These are phyloP conservation scores for Ceyx margarethae DNA, from an alignment of 2,113 vertebrate species.

Conservation along the genomic window DNA sequence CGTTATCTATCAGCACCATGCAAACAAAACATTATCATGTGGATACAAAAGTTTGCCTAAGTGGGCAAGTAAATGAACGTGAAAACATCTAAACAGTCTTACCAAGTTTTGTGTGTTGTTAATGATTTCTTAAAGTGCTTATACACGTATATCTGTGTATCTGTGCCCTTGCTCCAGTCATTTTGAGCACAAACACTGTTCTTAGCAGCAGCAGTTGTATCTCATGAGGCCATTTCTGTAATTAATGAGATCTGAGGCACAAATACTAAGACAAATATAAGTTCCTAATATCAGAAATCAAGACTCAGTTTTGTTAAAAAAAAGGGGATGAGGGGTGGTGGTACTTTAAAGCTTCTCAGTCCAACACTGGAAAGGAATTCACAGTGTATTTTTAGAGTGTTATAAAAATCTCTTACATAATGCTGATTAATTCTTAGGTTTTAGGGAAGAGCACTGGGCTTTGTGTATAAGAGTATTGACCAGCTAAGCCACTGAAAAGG, in stretches of 20 bases:
- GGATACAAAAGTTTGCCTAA: neutral
- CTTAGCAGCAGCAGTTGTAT: slow-evolving; percentile 60
- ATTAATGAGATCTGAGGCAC: slow-evolving; percentile 72
- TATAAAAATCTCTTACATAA: slow-evolving; percentile 62
- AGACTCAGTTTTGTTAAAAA: slow-evolving; percentile 55
- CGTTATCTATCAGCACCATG: neutral
- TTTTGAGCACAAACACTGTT: slow-evolving; percentile 62
- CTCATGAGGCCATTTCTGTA: slow-evolving; percentile 65
- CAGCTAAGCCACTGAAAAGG: slow-evolving; percentile 49
- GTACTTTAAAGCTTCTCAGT: slow-evolving; percentile 58
- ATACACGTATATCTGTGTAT: neutral
- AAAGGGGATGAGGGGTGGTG: slow-evolving; percentile 8
- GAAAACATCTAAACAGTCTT: neutral
- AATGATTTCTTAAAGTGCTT: neutral
- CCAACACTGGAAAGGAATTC: slow-evolving; percentile 55
- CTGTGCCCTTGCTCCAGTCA: slow-evolving; percentile 57
- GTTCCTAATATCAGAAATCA: slow-evolving; percentile 48
- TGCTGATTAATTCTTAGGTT: slow-evolving; percentile 66
- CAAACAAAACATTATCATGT: neutral
- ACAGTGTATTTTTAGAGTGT: slow-evolving; percentile 58
- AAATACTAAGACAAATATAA: slow-evolving; percentile 51
- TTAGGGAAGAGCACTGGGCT: slow-evolving; percentile 58
- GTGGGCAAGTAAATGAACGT: neutral
- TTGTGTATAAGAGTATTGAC: slow-evolving; percentile 33
- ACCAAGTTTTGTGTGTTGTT: neutral